phyloP scores from a whole-genome alignment of 2,113 vertebrate species.

The Petromus typicus region DNA sequence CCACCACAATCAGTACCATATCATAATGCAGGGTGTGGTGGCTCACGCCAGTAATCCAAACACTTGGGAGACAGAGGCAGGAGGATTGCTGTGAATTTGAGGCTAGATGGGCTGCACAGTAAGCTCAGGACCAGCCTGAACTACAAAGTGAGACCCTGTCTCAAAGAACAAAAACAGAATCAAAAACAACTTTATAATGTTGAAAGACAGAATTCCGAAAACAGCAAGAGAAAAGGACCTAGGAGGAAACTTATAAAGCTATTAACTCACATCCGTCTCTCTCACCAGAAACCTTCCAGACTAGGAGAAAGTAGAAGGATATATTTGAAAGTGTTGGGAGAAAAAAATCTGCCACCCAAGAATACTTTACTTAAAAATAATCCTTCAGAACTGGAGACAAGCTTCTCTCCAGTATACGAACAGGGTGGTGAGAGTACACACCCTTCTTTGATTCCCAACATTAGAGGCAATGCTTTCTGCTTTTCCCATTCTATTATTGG shows the following conservation, averaged over 20 bases:
- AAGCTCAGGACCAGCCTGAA: no score
- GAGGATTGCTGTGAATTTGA: no score
- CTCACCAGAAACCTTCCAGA: background rate
- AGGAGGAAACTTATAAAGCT: background rate
- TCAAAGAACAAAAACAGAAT: no score
- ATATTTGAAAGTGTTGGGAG: background rate
- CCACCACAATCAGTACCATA: no score
- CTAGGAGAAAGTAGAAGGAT: background rate
- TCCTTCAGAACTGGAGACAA: background rate
- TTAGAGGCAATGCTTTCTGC: background rate
- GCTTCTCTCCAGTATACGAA: background rate
- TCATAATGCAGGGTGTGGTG: no score
- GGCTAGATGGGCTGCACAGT: no score
- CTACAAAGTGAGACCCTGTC: no score
- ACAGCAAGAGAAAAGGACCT: background rate
- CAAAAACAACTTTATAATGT: background rate
- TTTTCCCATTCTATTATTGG: background rate
- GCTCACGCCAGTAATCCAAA: no score
- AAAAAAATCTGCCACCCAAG: background rate
- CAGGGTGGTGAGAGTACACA: background rate
- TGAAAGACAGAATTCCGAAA: background rate
- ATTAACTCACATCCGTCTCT: background rate
- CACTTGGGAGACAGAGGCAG: no score
- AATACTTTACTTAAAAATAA: background rate
- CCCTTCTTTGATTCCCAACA: background rate